Evolutionary conservation across 2,888 invertebrate species (phyloP).

Genomic region (Acanthacorydalis orientalis): DNA sequence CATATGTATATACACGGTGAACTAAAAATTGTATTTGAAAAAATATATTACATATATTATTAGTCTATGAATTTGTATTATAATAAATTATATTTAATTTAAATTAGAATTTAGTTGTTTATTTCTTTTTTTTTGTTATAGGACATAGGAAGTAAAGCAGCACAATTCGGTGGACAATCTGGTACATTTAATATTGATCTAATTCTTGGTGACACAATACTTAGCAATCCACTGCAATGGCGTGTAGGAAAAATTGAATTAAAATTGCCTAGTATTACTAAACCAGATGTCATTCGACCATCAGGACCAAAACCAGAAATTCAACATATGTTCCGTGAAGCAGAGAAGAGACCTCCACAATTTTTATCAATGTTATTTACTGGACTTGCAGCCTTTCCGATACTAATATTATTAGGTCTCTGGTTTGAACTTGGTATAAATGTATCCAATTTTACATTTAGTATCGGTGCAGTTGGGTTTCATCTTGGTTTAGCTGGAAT

Average conservation of each 20-base stretch:
- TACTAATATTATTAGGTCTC: constrained; percentile 64
- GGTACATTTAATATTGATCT: constrained; percentile 70
- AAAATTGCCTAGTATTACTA: constrained; percentile 35
- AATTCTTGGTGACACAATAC: constrained; percentile 79
- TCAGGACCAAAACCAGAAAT: constrained; percentile 41
- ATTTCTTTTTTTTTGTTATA: constrained; percentile 16
- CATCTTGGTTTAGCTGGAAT: constrained; percentile 80
- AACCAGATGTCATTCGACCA: constrained; percentile 15
- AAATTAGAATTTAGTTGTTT: too few relatives aligned
- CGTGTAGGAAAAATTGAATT: constrained; percentile 58
- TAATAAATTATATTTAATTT: too few relatives aligned
- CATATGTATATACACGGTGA: too few relatives aligned
- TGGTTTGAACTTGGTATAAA: constrained; percentile 84
- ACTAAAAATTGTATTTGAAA: too few relatives aligned
- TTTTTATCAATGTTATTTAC: constrained; percentile 85
- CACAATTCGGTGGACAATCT: constrained; percentile 58
- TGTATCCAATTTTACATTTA: constrained; percentile 61
- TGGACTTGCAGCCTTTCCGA: constrained; percentile 59
- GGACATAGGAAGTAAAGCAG: constrained; percentile 64
- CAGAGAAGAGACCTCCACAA: constrained; percentile 81
- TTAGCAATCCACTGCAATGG: constrained; percentile 85
- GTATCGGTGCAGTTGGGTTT: constrained; percentile 71
- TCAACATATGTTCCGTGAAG: constrained; percentile 72
- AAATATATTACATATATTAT: too few relatives aligned
- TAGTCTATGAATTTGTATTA: too few relatives aligned